Base-by-base conservation (phyloP, 1,140 invertebrate species). In the Zaprionus taronus region DNA sequence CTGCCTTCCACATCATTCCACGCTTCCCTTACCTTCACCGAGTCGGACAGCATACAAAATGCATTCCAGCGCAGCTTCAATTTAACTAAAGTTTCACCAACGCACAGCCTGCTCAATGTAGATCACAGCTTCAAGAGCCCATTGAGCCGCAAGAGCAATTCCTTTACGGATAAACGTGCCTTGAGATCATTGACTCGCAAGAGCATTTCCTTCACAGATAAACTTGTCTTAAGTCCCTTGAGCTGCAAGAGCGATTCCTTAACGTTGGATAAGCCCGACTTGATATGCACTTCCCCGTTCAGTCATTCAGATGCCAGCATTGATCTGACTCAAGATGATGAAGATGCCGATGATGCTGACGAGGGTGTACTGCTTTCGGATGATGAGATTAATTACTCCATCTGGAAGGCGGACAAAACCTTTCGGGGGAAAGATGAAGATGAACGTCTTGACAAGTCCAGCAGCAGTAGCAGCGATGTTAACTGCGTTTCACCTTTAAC, bases 381-480 rank as follows among this genome's bases (percentile, higher is more conserved):
- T 68, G 91, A 92, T 62, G 91, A 92, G 77, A 91, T 92, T 20
- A 92, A 92, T 58, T 92, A 92, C 55, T 92, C 91, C 7, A 92
- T 92, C 58, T 89, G 91, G 82, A 81, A 90, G 61, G 84, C 87
- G n/a, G 77, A 91, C 64, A 90, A 80, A 58, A 75, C 81, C 1
- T 51, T 34, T 1, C 51, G 49, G 5, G 28, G 64, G 7, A 26
- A 55, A 9, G 56, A 34, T 11, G 31, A 56, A 4, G 41, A 26
- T 26, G 24, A 71, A n/a, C 26, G 1, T 5, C 28, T 51, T 1
- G 41, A 60, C 0, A 75, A 34, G 6, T 47, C 49, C 2, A 53
- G 68, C 31, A 68, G 57, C 14, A 58, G 22, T 22, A 24, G 26
- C 7, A 66, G 62, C 22, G 55, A 44, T 4, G 15, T 12, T 24